phyloP scores from a whole-genome alignment of 2,888 invertebrate species.

The Lumbricus terrestris region DNA sequence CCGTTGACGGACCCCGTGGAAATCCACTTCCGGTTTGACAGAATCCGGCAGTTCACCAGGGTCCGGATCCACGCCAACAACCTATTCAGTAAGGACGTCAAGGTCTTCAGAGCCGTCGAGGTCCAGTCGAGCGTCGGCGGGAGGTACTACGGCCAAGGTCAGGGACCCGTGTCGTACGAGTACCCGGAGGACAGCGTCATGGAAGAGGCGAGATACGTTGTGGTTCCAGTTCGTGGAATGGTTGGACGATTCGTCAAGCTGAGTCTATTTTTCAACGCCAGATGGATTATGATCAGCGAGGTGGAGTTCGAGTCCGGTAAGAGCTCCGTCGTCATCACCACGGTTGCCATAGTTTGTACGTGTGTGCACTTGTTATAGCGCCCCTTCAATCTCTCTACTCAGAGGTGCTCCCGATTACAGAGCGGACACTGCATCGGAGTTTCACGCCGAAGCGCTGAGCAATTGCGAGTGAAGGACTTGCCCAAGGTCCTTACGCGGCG shows the following conservation, averaged over 20 bases:
- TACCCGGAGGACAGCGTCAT: slow-evolving; percentile 78
- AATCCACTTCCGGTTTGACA: slow-evolving; percentile 81
- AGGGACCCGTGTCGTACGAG: slow-evolving; percentile 69
- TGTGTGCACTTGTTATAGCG: no score
- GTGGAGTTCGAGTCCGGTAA: slow-evolving; percentile 78
- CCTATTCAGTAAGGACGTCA: slow-evolving; percentile 78
- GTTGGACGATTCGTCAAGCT: slow-evolving; percentile 77
- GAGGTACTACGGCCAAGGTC: slow-evolving; percentile 74
- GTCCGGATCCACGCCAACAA: slow-evolving; percentile 82
- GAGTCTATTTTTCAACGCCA: slow-evolving; percentile 75
- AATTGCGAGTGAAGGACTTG: no score
- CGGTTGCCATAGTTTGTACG: no score
- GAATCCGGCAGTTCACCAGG: slow-evolving; percentile 81
- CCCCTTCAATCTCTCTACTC: no score
- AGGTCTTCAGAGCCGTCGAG: slow-evolving; percentile 78
- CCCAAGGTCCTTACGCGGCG: no score
- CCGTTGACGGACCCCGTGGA: slow-evolving; percentile 69
- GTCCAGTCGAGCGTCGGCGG: slow-evolving; percentile 77
- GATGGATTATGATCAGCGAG: slow-evolving; percentile 88
- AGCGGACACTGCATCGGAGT: no score
- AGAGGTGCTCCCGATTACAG: no score
- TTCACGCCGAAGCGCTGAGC: no score
- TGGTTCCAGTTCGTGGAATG: slow-evolving; percentile 77
- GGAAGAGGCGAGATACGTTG: slow-evolving; percentile 78
- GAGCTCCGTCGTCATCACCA: no score